These are phyloP conservation scores for Subacronicta megacephala DNA, from an alignment of 2,888 invertebrate species.

Conservation along the genomic window DNA sequence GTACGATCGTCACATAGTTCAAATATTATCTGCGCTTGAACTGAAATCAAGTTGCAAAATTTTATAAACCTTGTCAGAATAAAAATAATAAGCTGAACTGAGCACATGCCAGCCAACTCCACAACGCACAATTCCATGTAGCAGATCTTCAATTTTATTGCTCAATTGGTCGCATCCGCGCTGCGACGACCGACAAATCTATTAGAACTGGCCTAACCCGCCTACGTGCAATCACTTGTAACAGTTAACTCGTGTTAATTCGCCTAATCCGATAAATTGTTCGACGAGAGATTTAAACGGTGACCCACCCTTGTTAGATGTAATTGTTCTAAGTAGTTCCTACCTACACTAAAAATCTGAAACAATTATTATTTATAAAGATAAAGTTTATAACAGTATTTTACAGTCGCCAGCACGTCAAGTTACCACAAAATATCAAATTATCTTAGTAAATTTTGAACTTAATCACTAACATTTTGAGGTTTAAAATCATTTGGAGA, in stretches of 20 bases:
- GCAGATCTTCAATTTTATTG: constrained; percentile 75
- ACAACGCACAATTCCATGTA: constrained; percentile 29
- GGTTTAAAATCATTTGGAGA: too few species aligned
- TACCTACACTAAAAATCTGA: too few species aligned
- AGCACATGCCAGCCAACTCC: constrained; percentile 52
- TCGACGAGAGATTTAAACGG: constrained; percentile 67
- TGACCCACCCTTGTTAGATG: constrained; percentile 11
- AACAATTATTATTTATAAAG: too few species aligned
- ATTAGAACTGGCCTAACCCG: constrained; percentile 66
- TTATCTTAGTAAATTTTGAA: too few species aligned
- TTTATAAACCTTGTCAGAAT: constrained; percentile 10
- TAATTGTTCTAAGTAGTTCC: not conserved
- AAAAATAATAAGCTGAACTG: constrained; percentile 27
- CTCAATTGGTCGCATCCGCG: constrained; percentile 85
- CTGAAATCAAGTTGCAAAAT: constrained; percentile 10
- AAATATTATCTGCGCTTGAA: not conserved
- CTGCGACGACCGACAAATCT: constrained; percentile 64
- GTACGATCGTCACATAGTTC: too few species aligned
- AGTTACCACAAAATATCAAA: too few species aligned
- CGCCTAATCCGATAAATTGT: constrained; percentile 49
- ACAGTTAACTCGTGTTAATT: constrained; percentile 55
- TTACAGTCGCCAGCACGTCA: too few species aligned
- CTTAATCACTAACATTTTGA: too few species aligned
- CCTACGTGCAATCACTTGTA: constrained; percentile 53
- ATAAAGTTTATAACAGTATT: too few species aligned